A percentile compares a stretch with the other conserved stretches of the same genome.
phyloP scores from a whole-genome alignment of 2,888 invertebrate genomes.

The Loripinus fragilis region DNA sequence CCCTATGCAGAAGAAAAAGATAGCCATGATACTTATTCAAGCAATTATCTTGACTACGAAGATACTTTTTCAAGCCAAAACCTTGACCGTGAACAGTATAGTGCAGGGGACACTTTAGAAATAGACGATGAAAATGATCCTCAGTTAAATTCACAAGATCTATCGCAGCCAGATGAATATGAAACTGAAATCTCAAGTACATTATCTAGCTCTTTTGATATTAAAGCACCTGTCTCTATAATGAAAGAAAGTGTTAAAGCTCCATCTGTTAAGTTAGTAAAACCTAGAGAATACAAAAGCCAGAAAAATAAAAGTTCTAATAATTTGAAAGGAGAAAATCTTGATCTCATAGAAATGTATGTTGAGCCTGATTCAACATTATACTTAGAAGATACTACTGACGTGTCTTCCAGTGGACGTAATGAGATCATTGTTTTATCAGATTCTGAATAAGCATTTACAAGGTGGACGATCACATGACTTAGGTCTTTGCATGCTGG shows the following conservation, averaged over 20 bases:
- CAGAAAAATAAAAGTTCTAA: neutral
- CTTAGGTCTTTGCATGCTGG: too few relatives aligned
- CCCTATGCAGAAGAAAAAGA: constrained; percentile 37
- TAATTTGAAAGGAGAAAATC: constrained; percentile 24
- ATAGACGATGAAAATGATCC: neutral
- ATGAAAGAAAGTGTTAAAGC: neutral
- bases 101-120: neutral
- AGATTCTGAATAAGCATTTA: constrained; percentile 54
- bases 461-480: too few relatives aligned
- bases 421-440: constrained; percentile 57
- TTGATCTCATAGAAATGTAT: constrained; percentile 49
- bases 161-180: neutral
- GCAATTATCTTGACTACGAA: neutral
- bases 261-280: neutral
- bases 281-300: neutral
- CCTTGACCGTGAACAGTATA: neutral
- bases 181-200: constrained; percentile 32
- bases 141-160: neutral
- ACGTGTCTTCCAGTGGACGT: constrained; percentile 25
- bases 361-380: constrained; percentile 38
- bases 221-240: neutral
- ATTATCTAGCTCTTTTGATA: constrained; percentile 23
- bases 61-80: constrained; percentile 7
- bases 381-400: constrained; percentile 18
- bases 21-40: constrained; percentile 7